Conservation (phyloP, 1,140 invertebrate genomes). For the Hyles vespertilio region DNA sequence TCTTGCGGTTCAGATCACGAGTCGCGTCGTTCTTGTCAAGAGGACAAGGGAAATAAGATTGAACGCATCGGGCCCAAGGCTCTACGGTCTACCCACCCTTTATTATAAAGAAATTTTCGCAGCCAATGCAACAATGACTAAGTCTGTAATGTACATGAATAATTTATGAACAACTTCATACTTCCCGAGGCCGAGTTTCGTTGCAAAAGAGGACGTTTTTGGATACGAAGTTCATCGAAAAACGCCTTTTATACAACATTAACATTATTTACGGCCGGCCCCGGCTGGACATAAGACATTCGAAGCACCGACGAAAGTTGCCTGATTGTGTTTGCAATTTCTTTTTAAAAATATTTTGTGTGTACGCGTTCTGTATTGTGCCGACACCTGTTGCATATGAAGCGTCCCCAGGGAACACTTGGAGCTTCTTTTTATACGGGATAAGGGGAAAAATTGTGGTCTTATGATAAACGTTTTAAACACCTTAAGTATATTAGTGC, state of each 20-base stretch:
- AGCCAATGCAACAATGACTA: slow-evolving; percentile 25
- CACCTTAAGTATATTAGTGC: no score
- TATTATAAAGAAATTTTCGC: not conserved
- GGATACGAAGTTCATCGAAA: slow-evolving; percentile 60
- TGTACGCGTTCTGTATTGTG: no score
- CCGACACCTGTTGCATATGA: no score
- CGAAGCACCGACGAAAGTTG: not conserved
- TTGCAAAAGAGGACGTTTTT: slow-evolving; percentile 49
- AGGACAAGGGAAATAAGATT: no score
- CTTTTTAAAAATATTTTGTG: not conserved
- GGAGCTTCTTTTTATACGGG: no score
- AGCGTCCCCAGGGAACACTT: no score
- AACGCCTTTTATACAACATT: slow-evolving; percentile 64
- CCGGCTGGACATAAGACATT: slow-evolving; percentile 3
- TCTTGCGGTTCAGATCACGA: no score
- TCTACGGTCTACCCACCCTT: no score
- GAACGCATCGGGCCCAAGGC: no score
- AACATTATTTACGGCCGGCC: slow-evolving; percentile 61
- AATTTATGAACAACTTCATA: slow-evolving; percentile 68
- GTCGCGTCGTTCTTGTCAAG: not conserved
- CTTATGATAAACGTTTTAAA: no score
- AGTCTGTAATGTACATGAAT: slow-evolving; percentile 53
- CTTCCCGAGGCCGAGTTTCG: slow-evolving; percentile 37
- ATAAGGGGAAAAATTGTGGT: no score
- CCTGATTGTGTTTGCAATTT: not conserved